Evolutionary conservation across 2,113 vertebrate species (phyloP).

Genomic region (Neodon shergylaensis): DNA sequence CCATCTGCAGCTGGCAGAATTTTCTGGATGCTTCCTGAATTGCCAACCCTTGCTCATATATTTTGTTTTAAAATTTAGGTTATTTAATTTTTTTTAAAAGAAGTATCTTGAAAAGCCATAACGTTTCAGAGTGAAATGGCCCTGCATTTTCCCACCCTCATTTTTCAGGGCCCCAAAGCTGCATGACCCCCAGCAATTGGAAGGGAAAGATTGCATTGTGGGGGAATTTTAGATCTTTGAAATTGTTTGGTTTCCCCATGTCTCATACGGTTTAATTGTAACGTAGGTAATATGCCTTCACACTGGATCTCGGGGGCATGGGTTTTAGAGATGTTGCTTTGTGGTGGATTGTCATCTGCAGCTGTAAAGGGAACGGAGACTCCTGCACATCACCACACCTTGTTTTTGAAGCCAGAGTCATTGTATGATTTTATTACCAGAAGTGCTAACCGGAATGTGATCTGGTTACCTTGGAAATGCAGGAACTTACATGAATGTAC

Average conservation of each 20-base stretch:
- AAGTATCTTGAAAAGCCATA: conserved; percentile 38
- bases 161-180: conserved; percentile 9
- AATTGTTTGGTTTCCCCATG: background rate
- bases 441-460: conserved; percentile 61
- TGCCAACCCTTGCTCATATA: conserved; percentile 14
- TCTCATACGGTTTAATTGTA: conserved; percentile 77
- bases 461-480: conserved; percentile 72
- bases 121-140: conserved; percentile 24
- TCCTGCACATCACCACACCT: conserved; percentile 73
- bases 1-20: background rate
- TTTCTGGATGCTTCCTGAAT: conserved; percentile 41
- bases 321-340: conserved; percentile 77
- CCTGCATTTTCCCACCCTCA: conserved; percentile 3
- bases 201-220: conserved; percentile 57
- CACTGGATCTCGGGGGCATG: conserved; percentile 77
- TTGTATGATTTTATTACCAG: conserved; percentile 70
- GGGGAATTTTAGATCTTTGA: conserved; percentile 23
- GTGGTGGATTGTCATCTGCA: conserved; percentile 74
- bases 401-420: conserved; percentile 78
- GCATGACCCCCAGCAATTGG: conserved; percentile 66
- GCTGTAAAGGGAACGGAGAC: conserved; percentile 77
- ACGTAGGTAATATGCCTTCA: conserved; percentile 74
- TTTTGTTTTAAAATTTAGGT: conserved; percentile 44
- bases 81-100: conserved; percentile 51
- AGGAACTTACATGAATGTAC: conserved; percentile 78